Conservation (phyloP, 2,888 invertebrate species). For the Encarsia formosa region DNA sequence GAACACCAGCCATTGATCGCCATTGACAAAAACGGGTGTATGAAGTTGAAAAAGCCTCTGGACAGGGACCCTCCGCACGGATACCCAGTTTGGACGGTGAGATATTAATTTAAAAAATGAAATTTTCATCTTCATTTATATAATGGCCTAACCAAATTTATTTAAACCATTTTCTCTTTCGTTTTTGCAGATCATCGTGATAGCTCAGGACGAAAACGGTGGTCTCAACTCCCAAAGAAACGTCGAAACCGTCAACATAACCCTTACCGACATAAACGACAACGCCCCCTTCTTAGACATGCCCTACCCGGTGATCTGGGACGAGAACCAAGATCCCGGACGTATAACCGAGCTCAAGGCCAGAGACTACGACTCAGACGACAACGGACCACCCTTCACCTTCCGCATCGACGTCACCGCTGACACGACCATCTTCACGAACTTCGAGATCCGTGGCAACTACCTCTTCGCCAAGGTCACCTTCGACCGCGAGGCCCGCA, state of each 20-base stretch:
- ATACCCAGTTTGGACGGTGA: conserved; percentile 66
- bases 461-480: conserved; percentile 67
- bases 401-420: conserved; percentile 64
- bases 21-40: conserved; percentile 73
- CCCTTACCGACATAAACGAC: conserved; percentile 81
- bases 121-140: background rate
- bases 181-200: conserved; percentile 48
- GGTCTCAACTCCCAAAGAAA: conserved; percentile 60
- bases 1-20: conserved; percentile 68
- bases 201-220: conserved; percentile 73
- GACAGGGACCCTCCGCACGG: conserved; percentile 89
- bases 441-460: conserved; percentile 68
- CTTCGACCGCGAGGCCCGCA: conserved; percentile 85
- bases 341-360: conserved; percentile 65
- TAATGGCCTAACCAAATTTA: too few species aligned
- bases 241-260: conserved; percentile 64
- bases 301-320: conserved; percentile 79
- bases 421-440: conserved; percentile 63
- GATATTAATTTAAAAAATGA: conserved; percentile 1
- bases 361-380: conserved; percentile 74
- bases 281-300: conserved; percentile 85
- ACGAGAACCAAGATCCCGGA: conserved; percentile 71
- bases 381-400: conserved; percentile 83
- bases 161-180: background rate
- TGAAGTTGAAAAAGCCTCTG: conserved; percentile 68